Evolutionary conservation across 2,797 vertebrate genomes (phyloP).

Genomic region (Eleutherodactylus coqui): DNA sequence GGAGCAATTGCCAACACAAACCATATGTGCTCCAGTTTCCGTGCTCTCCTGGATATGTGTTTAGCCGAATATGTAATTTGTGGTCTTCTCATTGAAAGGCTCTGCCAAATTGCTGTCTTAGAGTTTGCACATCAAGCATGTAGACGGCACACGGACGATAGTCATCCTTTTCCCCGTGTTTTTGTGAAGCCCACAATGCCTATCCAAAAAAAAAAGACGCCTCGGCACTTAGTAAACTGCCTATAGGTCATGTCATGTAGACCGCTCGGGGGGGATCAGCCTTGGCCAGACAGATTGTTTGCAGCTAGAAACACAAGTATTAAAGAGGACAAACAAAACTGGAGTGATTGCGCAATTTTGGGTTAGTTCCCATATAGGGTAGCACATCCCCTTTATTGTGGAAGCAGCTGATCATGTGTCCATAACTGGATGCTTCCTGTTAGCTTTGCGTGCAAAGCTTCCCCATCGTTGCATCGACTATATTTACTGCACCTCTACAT

Average conservation of each 20-base stretch:
- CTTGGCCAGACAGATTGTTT: not conserved
- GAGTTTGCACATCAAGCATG: not conserved
- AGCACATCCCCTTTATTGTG: not conserved
- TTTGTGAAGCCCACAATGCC: not conserved
- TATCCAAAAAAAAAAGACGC: not conserved
- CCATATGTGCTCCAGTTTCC: not conserved
- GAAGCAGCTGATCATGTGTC: not conserved
- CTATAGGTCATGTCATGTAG: not conserved
- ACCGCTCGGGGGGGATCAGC: not conserved
- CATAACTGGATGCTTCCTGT: not conserved
- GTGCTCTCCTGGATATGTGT: not conserved
- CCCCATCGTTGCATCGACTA: not conserved
- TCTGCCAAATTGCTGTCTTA: not conserved
- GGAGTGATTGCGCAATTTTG: not conserved
- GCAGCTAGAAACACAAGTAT: not conserved
- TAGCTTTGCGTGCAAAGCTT: not conserved
- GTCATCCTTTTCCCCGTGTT: not conserved
- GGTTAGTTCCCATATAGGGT: not conserved
- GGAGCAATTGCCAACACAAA: not conserved
- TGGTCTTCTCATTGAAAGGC: not conserved
- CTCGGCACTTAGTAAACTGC: not conserved
- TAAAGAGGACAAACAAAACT: not conserved
- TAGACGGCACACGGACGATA: not conserved
- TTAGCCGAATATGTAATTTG: not conserved
- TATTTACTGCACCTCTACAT: not conserved